A percentile compares a stretch with the other conserved stretches of the same genome.
Conservation (phyloP, 92 coral and sea anemone species). For the Palythoa caribaeorum region DNA sequence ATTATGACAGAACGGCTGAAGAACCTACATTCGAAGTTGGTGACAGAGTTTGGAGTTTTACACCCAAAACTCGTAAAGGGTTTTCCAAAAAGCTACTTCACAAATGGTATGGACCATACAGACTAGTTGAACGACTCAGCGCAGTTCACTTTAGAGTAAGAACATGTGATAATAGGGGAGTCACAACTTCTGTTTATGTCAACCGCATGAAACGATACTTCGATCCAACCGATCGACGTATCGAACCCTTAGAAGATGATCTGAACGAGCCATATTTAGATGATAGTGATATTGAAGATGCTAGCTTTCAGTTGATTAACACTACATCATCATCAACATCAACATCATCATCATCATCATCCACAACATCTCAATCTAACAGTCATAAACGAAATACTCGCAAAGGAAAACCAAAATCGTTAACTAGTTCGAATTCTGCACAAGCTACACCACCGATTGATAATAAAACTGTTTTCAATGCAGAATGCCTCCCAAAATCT, state of each 20-base stretch:
- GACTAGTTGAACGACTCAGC: conserved; percentile 35
- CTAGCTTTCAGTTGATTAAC: background rate
- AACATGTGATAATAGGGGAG: conserved; percentile 39
- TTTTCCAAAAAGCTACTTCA: conserved; percentile 62
- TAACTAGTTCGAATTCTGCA: background rate
- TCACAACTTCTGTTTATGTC: conserved; percentile 5
- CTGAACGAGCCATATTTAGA: background rate
- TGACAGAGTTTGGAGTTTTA: conserved; percentile 52
- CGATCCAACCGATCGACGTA: conserved; percentile 32
- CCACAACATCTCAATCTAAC: background rate
- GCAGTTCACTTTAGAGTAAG: conserved; percentile 57
- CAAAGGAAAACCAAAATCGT: background rate
- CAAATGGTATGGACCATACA: conserved; percentile 63
- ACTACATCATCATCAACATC: too few relatives aligned
- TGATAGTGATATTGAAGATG: conserved; percentile 8
- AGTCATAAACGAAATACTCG: background rate
- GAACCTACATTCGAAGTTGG: conserved; percentile 55
- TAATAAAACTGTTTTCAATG: conserved; percentile 36
- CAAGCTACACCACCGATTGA: background rate
- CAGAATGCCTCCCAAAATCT: conserved; percentile 49
- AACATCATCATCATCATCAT: too few relatives aligned
- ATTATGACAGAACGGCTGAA: conserved; percentile 58
- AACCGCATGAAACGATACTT: conserved; percentile 28
- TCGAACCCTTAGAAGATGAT: conserved; percentile 16
- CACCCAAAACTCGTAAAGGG: conserved; percentile 52